Evolutionary conservation across 2,113 vertebrate genomes (phyloP).

Genomic region (Channa maculata): DNA sequence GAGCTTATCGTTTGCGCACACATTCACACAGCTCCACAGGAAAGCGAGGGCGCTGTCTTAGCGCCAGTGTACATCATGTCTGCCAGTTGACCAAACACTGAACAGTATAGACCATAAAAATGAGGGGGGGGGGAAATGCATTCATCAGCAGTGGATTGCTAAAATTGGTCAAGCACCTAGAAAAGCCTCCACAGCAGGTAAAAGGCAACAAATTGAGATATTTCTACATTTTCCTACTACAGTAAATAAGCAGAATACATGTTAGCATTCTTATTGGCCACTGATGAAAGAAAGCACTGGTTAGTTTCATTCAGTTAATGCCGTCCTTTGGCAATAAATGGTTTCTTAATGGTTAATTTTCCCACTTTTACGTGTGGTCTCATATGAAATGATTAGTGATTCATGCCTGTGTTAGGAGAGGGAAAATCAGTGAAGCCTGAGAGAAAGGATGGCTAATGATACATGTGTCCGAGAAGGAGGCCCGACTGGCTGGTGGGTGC

Average conservation of each 20-base stretch:
- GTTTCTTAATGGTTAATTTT: conserved; percentile 76
- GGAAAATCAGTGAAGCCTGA: conserved; percentile 73
- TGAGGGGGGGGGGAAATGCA: conserved; percentile 5
- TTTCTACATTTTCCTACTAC: conserved; percentile 14
- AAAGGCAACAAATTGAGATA: conserved; percentile 13
- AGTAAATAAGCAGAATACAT: neutral
- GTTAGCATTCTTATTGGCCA: conserved; percentile 18
- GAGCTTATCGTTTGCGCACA: conserved; percentile 76
- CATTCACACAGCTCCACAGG: conserved; percentile 59
- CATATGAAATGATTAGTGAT: conserved; percentile 79
- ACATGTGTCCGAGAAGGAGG: conserved; percentile 54
- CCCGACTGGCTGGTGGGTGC: conserved; percentile 31
- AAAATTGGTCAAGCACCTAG: conserved; percentile 19
- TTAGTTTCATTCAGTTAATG: conserved; percentile 67
- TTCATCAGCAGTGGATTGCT: conserved; percentile 22
- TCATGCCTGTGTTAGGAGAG: conserved; percentile 64
- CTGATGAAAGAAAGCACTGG: conserved; percentile 57
- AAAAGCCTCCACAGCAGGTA: conserved; percentile 12
- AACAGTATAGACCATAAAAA: conserved; percentile 16
- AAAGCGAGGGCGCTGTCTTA: conserved; percentile 56
- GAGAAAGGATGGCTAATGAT: conserved; percentile 72
- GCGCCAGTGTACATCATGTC: conserved; percentile 1
- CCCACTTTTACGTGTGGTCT: conserved; percentile 63
- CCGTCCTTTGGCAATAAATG: conserved; percentile 69
- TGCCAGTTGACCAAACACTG: conserved; percentile 27